Base-by-base conservation (phyloP, 2,888 invertebrate species). In the Dione juno region DNA sequence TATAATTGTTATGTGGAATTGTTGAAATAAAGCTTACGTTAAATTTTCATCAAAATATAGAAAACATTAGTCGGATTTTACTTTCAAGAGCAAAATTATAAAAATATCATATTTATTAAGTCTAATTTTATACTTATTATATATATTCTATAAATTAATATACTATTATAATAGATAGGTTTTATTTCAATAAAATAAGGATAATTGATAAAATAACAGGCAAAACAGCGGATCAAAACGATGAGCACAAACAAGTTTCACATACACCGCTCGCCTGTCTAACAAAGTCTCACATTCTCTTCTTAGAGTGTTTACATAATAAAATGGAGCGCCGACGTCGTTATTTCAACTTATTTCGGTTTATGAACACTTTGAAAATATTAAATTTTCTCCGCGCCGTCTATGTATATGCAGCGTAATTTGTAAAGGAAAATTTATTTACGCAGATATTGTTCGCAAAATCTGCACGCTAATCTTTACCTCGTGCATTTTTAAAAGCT, bases 281-380 rank as follows among this genome's bases (percentile, higher is more conserved):
- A 64, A 66, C 73, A 69, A 69, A 72, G 67, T 67, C 69, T 74
- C 65, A 67, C 74, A 72, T 72, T 72, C 72, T 69, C 65, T 66
- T 61, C 65, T 64, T 52, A 66, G 61, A 70, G 74, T 74, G 73
- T 71, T 75, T 71, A 71, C 71, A 69, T 73, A 73, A 75, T 68
- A 71, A 70, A 72, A 72, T 72, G 69, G 67, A 74, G 74, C 69
- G 58, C 48, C 69, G 63, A 58, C 72, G 68, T 70, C 70, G 71
- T 75, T 74, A 75, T 70, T 74, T 53, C 70, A 70, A 74, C 69
- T 74, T 74, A 73, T 74, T 74, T 74, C 74, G 66, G 69, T 75
- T 74, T 72, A 72, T 70, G 75, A 75, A 75, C 73, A 75, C 73
- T 75, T 73, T 75, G 75, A 67, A 75, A 71, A 74, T 74, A 75